Evolutionary conservation across 2,888 invertebrate species (phyloP).

Genomic region (Smittia sp.): DNA sequence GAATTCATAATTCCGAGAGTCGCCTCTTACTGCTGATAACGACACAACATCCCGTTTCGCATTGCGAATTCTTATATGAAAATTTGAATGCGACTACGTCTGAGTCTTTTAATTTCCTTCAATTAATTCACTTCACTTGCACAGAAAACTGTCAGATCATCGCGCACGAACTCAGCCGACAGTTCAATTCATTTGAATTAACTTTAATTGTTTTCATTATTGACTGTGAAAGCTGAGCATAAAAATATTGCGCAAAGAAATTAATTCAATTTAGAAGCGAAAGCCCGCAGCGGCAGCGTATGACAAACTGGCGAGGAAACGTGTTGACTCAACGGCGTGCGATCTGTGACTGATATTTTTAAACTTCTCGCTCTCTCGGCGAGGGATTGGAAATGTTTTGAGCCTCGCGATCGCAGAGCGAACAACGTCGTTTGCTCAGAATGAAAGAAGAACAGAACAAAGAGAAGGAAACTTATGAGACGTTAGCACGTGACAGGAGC

Average conservation of each 20-base stretch:
- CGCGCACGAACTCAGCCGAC: not conserved
- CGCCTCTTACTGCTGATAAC: slow-evolving; percentile 5
- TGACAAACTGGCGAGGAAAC: not conserved
- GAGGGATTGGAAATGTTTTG: not conserved
- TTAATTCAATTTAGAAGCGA: not conserved
- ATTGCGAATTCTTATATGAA: not conserved
- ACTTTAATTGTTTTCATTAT: slow-evolving; percentile 21
- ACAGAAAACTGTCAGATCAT: not conserved
- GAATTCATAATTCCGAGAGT: not conserved
- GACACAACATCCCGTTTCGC: not conserved
- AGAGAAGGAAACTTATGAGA: slow-evolving; percentile 24
- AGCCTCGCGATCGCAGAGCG: not conserved
- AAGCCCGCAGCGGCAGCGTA: not conserved
- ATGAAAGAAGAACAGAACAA: slow-evolving; percentile 14
- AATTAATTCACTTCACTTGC: slow-evolving; percentile 15
- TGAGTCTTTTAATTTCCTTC: slow-evolving; percentile 25
- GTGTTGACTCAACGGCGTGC: slow-evolving; percentile 20
- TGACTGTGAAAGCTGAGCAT: not conserved
- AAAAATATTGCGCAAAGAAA: slow-evolving; percentile 24
- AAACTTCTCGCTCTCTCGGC: not conserved
- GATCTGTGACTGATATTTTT: slow-evolving; percentile 22
- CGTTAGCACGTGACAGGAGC: slow-evolving; percentile 25
- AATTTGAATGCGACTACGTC: not conserved
- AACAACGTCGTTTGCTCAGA: not conserved
- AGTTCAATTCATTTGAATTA: slow-evolving; percentile 18